These are phyloP conservation scores for Limanda limanda DNA, from an alignment of 2,113 vertebrate species.

Conservation along the genomic window DNA sequence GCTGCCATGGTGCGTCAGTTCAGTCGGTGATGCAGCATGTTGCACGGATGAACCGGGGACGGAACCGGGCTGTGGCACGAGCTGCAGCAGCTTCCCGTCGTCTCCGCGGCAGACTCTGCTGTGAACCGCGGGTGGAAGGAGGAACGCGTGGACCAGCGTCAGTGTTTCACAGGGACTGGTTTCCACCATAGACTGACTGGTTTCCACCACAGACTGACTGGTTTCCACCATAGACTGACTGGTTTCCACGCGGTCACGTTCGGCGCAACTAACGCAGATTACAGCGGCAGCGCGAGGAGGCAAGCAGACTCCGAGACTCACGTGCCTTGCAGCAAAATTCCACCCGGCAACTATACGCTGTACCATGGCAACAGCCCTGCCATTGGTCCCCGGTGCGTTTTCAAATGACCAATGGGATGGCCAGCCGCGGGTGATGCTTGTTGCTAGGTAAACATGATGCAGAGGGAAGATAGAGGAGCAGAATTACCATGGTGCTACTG, in stretches of 20 bases:
- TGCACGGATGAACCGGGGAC: constrained; percentile 5
- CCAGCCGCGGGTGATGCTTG: constrained; percentile 88
- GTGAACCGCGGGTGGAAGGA: constrained; percentile 17
- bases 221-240: constrained; percentile 76
- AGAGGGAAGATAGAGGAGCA: constrained; percentile 90
- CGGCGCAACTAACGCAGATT: constrained; percentile 79
- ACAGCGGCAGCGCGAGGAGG: constrained; percentile 75
- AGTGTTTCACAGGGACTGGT: constrained; percentile 72
- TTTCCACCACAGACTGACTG: constrained; percentile 77
- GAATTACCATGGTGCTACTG: constrained; percentile 84
- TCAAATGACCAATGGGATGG: constrained; percentile 89
- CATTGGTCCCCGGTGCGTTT: constrained; percentile 86
- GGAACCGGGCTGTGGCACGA: constrained; percentile 17
- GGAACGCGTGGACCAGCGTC: constrained; percentile 61
- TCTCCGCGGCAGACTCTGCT: constrained; percentile 5
- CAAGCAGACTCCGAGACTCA: constrained; percentile 84
- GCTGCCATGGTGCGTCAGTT: neutral
- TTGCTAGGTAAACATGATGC: constrained; percentile 93
- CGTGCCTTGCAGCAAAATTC: constrained; percentile 90
- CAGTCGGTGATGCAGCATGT: constrained; percentile 26
- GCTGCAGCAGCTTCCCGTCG: neutral
- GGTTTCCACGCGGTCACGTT: constrained; percentile 78
- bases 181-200: too few species aligned
- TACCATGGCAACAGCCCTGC: constrained; percentile 90
- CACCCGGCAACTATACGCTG: constrained; percentile 89